Base-by-base conservation (phyloP, 2,888 invertebrate species). In the Drosophila macrospina region DNA sequence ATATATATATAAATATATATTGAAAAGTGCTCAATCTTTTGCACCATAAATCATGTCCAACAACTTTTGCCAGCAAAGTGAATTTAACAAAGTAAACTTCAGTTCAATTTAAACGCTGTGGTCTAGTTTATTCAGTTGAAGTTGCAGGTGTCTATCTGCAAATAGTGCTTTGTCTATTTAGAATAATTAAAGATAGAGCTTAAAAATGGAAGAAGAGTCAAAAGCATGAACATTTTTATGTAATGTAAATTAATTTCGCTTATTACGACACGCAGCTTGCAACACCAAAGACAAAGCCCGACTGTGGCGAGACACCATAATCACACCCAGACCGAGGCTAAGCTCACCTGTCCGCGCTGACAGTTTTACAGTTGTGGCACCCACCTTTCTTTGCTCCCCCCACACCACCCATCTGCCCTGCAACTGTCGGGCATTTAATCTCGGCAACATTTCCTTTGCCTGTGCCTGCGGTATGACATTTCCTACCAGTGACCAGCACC, bases 381-480 rank as follows among this genome's bases (percentile, higher is more conserved):
- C 26, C 32, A 54, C 42, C 42, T 42, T 24, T n/a, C 20, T 41
- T 3, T n/a, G n/a, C 20, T 10, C 8, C 11, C 7, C 30, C 5
- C 5, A 7, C 6, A 2, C 13, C 2, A n/a, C n/a, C 8, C n/a
- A 0, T 11, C 6, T 15, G 39, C 50, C 44, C 52, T 36, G 42
- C 56, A 26, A 47, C 68, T 64, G 84, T 72, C 28, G 74, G 60
- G 69, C 80, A 84, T 84, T 84, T 84, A 84, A 84, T 84, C 83
- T 84, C 78, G 78, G 50, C 78, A 83, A 69, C 83, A 72, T 84
- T 84, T 84, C 84, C 88, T 88, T 86, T 83, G 63, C 66, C 78
- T 69, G 67, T 56, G 77, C 83, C 80, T 70, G 80, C 70, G 81
- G 80, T 73, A 74, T 74, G 85, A 88, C 85, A 84, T 86, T 86